Percentiles rank a stretch among this genome's conserved stretches.
These are phyloP conservation scores for Anodontia alba DNA, from an alignment of 2,888 invertebrate species.

Conservation along the genomic window DNA sequence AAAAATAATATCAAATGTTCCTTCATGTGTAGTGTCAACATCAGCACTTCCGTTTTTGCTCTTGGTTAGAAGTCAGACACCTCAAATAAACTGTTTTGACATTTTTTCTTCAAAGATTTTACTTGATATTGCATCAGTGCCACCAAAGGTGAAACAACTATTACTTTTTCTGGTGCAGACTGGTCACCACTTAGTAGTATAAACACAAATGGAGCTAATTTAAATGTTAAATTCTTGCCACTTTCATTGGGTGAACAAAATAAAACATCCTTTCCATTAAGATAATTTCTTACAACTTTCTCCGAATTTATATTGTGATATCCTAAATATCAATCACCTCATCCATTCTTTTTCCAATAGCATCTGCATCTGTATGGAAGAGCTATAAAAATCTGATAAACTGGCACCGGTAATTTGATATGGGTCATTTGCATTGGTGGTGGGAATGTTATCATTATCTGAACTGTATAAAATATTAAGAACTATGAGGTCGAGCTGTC, in stretches of 20 bases:
- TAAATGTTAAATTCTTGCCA: constrained; percentile 3
- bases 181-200: not conserved
- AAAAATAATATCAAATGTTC: not conserved
- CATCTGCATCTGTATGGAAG: too few species aligned
- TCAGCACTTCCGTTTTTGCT: not conserved
- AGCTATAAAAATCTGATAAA: too few species aligned
- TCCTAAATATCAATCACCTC: not conserved
- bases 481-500: too few species aligned
- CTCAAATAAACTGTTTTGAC: too few species aligned
- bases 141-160: not conserved
- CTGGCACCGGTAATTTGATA: too few species aligned
- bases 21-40: not conserved
- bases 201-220: not conserved
- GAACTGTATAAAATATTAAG: too few species aligned
- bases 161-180: not conserved
- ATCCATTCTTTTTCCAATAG: not conserved
- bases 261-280: not conserved
- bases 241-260: not conserved
- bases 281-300: not conserved
- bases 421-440: too few species aligned
- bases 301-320: not conserved
- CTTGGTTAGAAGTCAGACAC: too few species aligned
- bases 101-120: not conserved
- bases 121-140: constrained; percentile 8
- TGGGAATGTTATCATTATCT: too few species aligned